These are phyloP conservation scores for Ophion costatus DNA, from an alignment of 2,888 invertebrate species.

Conservation along the genomic window DNA sequence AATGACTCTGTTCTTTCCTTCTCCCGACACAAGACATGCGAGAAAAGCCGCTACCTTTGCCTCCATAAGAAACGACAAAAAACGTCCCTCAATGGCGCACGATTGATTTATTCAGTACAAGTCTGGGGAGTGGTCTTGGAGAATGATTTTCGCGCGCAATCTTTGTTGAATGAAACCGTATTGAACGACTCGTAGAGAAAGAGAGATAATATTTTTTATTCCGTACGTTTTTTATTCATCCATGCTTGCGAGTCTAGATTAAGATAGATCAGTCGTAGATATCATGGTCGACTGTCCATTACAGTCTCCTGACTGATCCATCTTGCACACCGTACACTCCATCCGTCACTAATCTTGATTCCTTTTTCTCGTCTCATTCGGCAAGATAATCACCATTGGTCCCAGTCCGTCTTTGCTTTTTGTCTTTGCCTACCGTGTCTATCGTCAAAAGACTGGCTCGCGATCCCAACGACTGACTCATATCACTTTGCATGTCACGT, in stretches of 20 bases:
- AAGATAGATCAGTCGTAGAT: conserved; percentile 47
- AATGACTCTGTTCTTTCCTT: conserved; percentile 48
- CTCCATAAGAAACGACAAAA: neutral
- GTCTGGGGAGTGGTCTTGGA: neutral
- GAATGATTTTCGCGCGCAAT: neutral
- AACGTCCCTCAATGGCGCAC: neutral
- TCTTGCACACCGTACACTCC: conserved; percentile 19
- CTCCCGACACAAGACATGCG: neutral
- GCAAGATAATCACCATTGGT: neutral
- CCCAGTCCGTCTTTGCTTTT: neutral
- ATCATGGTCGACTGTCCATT: conserved; percentile 15
- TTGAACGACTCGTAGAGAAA: conserved; percentile 35
- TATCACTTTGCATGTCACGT: conserved; percentile 2
- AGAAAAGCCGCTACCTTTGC: conserved; percentile 16
- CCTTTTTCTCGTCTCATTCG: conserved; percentile 1
- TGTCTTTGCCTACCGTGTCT: conserved; percentile 19
- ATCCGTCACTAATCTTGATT: conserved; percentile 13
- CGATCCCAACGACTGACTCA: neutral
- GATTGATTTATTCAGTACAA: conserved; percentile 3
- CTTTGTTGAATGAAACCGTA: neutral
- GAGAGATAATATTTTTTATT: conserved; percentile 26
- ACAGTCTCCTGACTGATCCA: conserved; percentile 26
- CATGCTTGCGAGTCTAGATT: conserved; percentile 13
- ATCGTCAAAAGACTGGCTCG: neutral
- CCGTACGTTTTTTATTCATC: conserved; percentile 23